Evolutionary conservation across 2,113 vertebrate genomes (phyloP).

Genomic region (Origma solitaria): DNA sequence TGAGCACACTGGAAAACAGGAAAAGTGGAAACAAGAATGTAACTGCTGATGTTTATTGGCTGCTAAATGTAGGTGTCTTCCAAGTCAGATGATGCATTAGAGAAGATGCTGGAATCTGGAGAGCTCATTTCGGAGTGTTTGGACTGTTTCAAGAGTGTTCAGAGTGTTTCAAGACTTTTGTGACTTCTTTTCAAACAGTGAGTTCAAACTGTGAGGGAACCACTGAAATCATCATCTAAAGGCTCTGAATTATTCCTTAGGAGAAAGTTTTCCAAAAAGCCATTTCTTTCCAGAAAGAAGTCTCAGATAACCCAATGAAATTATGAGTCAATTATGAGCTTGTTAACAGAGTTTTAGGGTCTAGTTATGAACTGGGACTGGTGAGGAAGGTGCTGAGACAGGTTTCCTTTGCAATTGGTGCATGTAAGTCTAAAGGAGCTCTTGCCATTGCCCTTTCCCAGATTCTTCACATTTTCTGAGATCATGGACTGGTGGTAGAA

Average conservation of each 20-base stretch:
- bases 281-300: not conserved
- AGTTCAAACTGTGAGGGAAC: not conserved
- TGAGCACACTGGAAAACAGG: not conserved
- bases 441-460: not conserved
- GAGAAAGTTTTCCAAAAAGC: not conserved
- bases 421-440: not conserved
- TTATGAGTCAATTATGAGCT: not conserved
- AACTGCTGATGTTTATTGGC: not conserved
- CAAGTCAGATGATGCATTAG: not conserved
- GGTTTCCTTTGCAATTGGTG: not conserved
- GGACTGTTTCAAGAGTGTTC: not conserved
- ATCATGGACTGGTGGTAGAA: not conserved
- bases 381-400: not conserved
- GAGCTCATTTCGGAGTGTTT: not conserved
- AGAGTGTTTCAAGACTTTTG: not conserved
- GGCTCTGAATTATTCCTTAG: not conserved
- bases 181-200: not conserved
- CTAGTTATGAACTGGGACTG: not conserved
- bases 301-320: not conserved
- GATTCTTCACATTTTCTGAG: not conserved
- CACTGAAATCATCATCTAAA: not conserved
- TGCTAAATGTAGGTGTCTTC: not conserved
- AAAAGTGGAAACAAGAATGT: not conserved
- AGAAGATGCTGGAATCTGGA: fast-evolving
- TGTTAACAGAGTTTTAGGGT: not conserved